Evolutionary conservation across 2,888 invertebrate genomes (phyloP).

Genomic region (Nemotelus nigrinus): DNA sequence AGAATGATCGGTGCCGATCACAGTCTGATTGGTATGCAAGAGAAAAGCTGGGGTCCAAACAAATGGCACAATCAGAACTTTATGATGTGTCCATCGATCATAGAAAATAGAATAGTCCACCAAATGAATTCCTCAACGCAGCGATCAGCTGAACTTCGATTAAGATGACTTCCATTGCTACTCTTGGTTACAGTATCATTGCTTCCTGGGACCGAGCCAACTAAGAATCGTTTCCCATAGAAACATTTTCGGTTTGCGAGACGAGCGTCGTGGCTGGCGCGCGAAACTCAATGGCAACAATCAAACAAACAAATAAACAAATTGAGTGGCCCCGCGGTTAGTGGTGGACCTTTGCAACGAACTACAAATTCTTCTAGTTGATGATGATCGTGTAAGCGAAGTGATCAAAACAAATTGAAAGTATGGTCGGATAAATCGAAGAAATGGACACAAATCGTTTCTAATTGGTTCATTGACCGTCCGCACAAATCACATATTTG

Average conservation of each 20-base stretch:
- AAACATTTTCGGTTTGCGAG: too few species aligned
- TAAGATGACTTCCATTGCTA: conserved; percentile 11
- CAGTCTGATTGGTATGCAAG: not conserved
- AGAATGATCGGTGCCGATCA: conserved; percentile 31
- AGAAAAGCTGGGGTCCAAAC: conserved; percentile 33
- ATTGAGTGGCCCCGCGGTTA: conserved; percentile 23
- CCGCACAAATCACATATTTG: conserved; percentile 12
- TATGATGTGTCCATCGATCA: conserved; percentile 44
- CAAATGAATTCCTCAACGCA: conserved; percentile 27
- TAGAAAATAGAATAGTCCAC: conserved; percentile 26
- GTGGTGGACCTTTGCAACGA: not conserved
- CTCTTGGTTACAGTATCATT: not conserved
- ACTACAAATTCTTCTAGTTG: conserved; percentile 17
- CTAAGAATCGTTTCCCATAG: too few species aligned
- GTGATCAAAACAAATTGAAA: conserved; percentile 44
- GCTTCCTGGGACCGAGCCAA: too few species aligned
- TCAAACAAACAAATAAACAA: conserved; percentile 29
- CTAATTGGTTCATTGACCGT: conserved; percentile 40
- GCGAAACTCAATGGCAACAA: conserved; percentile 13
- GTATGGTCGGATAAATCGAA: not conserved
- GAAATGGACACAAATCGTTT: conserved; percentile 36
- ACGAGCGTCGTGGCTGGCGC: not conserved
- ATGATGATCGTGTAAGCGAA: conserved; percentile 40
- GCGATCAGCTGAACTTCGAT: conserved; percentile 5
- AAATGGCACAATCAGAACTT: conserved; percentile 42